Base-by-base conservation (phyloP, 2,113 vertebrate species). In the Suricata suricatta region DNA sequence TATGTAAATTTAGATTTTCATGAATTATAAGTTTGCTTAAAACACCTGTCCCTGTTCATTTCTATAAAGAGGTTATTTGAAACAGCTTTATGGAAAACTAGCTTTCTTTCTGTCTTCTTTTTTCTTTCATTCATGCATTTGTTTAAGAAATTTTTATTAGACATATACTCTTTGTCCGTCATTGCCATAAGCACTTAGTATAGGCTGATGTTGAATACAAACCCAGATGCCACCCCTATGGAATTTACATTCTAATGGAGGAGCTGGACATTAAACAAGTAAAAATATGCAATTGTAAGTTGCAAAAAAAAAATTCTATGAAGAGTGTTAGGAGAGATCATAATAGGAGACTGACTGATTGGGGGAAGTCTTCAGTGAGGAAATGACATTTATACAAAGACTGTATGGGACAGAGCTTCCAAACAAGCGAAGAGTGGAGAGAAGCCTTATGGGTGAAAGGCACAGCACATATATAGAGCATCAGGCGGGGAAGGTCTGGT, bases 1-100 rank as follows among this genome's bases (percentile, higher is more conserved):
- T 93, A 95, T 94, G 77, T 85, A 97, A 96, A 97, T 98, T 97
- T 95, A 93, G 71, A 97, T 94, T 95, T 97, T 97, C 85, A 89
- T 83, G 90, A 98, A 97, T 97, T 96, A 69, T 93, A 95, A 47
- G 77, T 91, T 95, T 95, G 84, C 88, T 94, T 97, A 76, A 96
- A 97, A 93, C 90, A 94, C 84, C 94, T 95, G 97, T 89, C 85
- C 83, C n/a, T 96, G 47, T 93, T 97, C 94, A 82, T 97, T 83
- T 96, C 60, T 94, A 52, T 17, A 77, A 64, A 88, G 74, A 72
- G 44, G 35, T 52, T 94, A 95, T 54, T 88, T 31, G 66, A 90
- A 97, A 76, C 74, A 83, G 91, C 54, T 83, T 97, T 83, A 92
- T 25, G 29, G 68, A 74, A 95, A 91, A 89, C 33, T 35, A 63